Evolutionary conservation across 2,888 invertebrate genomes (phyloP).

Genomic region (Stratiomys singularior): DNA sequence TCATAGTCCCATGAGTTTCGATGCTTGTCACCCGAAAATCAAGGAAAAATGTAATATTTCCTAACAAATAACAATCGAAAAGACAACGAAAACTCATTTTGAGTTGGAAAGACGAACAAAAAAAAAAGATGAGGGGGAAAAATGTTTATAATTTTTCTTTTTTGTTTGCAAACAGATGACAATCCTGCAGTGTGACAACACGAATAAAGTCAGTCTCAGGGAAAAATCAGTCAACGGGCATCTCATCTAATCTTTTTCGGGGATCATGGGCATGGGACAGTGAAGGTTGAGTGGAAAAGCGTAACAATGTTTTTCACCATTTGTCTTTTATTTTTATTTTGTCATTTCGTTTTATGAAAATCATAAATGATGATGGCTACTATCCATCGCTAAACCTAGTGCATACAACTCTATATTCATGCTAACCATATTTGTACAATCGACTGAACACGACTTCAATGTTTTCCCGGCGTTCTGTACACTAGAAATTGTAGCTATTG

Average conservation of each 20-base stretch:
- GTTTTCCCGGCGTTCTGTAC: not conserved
- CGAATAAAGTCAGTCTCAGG: slow-evolving; percentile 20
- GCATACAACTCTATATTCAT: not conserved
- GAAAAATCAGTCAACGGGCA: slow-evolving; percentile 17
- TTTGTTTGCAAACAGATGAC: not conserved
- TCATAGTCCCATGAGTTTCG: slow-evolving; percentile 30
- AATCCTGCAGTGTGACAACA: slow-evolving; percentile 9
- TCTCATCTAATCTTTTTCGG: slow-evolving; percentile 28
- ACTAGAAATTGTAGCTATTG: not conserved
- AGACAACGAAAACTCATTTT: not conserved
- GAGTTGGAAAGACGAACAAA: not conserved
- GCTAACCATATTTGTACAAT: not conserved
- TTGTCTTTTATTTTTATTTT: not conserved
- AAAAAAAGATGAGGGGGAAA: slow-evolving; percentile 5
- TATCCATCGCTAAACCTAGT: not conserved
- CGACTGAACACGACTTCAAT: not conserved
- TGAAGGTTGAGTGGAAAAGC: slow-evolving; percentile 36
- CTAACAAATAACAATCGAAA: not conserved
- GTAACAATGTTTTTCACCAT: slow-evolving; percentile 2
- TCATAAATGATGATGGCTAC: slow-evolving; percentile 11
- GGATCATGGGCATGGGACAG: slow-evolving; percentile 36
- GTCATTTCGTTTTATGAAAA: slow-evolving; percentile 14
- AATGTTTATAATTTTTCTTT: slow-evolving; percentile 32
- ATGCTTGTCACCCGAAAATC: slow-evolving; percentile 40
- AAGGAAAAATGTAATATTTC: not conserved